phyloP scores from a whole-genome alignment of 2,113 vertebrate species.

The Scalopus aquaticus region DNA sequence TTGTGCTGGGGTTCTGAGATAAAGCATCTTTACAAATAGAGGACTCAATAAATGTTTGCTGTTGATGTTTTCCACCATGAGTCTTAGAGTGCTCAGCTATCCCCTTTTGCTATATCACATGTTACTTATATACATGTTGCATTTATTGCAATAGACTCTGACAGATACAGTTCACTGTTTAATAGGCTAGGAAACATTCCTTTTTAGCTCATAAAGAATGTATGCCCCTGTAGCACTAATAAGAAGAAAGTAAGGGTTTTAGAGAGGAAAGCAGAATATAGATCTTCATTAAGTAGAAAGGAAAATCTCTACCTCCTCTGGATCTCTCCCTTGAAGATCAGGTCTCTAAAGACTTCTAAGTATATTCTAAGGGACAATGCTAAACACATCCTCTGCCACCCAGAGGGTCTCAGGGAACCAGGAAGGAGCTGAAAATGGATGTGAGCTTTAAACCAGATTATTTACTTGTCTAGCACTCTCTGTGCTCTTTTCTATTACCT shows the following conservation, averaged over 20 bases:
- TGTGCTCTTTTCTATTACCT: background rate
- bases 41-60: background rate
- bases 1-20: background rate
- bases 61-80: background rate
- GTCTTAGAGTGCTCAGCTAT: background rate
- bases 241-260: background rate
- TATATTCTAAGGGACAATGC: background rate
- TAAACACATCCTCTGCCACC: background rate
- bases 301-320: background rate
- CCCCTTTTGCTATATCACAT: background rate
- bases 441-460: background rate
- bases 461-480: background rate
- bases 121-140: background rate
- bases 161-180: background rate
- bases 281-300: background rate
- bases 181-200: background rate
- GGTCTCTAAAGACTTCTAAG: background rate
- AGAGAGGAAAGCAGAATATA: background rate
- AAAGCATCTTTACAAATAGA: background rate
- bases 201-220: background rate
- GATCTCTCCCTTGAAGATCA: background rate
- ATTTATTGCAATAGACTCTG: background rate
- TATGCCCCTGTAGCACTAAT: background rate
- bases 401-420: background rate
- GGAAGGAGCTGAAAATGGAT: background rate